These are phyloP conservation scores for Chirona hameri DNA, from an alignment of 2,888 invertebrate genomes.

Conservation along the genomic window DNA sequence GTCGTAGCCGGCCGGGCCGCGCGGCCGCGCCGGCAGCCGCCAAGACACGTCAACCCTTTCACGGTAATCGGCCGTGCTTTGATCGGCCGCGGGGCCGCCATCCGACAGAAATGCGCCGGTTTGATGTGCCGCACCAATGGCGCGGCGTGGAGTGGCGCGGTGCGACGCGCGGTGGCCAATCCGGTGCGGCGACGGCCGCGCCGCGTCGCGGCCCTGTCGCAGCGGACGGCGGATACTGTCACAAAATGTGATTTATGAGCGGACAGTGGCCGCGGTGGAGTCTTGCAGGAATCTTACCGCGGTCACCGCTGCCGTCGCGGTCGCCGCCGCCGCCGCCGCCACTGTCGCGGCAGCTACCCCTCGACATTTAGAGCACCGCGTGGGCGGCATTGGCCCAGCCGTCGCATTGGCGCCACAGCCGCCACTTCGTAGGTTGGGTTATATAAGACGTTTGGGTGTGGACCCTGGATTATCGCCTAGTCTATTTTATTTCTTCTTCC, in stretches of 20 bases:
- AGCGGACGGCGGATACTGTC: neutral
- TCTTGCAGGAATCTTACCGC: too few species aligned
- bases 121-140: slow-evolving; percentile 26
- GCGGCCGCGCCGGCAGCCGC: neutral
- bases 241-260: too few species aligned
- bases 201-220: neutral
- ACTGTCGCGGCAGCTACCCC: too few species aligned
- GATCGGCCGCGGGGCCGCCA: neutral
- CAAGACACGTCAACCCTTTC: slow-evolving; percentile 24
- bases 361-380: too few species aligned
- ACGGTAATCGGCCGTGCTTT: slow-evolving; percentile 4
- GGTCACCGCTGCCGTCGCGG: too few species aligned
- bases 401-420: too few species aligned
- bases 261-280: too few species aligned
- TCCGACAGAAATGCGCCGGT: neutral
- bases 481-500: too few species aligned
- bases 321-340: too few species aligned
- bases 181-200: neutral
- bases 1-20: neutral
- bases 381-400: too few species aligned
- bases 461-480: too few species aligned
- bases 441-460: too few species aligned
- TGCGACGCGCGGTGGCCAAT: neutral
- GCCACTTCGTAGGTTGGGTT: neutral
- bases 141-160: neutral